phyloP scores from a whole-genome alignment of 35 echinoderm and acorn worm species.

The Anneissia japonica region DNA sequence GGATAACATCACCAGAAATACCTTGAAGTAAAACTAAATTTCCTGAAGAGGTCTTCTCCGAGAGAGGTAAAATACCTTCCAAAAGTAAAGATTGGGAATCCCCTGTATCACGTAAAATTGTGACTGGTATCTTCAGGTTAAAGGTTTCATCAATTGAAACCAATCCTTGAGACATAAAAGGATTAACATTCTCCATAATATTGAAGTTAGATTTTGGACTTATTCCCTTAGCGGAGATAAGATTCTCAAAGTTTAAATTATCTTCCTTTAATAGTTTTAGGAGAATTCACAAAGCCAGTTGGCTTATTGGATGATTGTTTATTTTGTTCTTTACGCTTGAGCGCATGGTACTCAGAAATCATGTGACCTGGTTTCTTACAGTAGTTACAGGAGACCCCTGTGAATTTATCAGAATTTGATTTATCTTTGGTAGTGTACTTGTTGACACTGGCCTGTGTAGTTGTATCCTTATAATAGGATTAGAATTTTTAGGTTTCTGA shows the following conservation, averaged over 20 bases:
- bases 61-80: background rate
- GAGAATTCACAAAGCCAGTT: background rate
- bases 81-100: constrained; percentile 3
- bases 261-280: background rate
- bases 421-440: background rate
- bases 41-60: background rate
- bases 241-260: too few relatives aligned
- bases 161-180: background rate
- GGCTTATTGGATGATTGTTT: background rate
- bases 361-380: background rate
- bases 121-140: background rate
- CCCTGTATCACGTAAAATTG: constrained; percentile 2
- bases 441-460: too few relatives aligned
- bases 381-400: background rate
- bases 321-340: background rate
- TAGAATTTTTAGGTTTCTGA: too few relatives aligned
- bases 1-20: constrained; percentile 2
- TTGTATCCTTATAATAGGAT: too few relatives aligned
- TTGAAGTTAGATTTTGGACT: background rate
- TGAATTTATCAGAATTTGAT: background rate
- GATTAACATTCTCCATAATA: background rate
- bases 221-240: background rate
- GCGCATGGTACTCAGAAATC: background rate
- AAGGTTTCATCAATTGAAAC: background rate
- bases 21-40: background rate